These are phyloP conservation scores for Gymnoscopelus braueri DNA, from an alignment of 2,797 vertebrate species.

Conservation along the genomic window DNA sequence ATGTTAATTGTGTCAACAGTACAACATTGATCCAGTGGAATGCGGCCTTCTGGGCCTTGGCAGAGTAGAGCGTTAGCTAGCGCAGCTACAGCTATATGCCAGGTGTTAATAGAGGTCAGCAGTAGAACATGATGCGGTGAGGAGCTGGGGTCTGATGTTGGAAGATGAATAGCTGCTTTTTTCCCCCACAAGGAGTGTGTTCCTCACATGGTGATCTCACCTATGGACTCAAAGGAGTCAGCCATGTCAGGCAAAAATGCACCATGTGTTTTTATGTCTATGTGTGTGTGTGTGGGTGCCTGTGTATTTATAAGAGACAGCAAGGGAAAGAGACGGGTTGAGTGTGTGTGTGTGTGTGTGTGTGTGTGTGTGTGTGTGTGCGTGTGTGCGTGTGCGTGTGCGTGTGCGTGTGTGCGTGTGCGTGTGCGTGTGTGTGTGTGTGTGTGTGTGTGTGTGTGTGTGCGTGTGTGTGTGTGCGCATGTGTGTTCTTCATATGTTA, in stretches of 20 bases:
- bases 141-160: conserved; percentile 37
- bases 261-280: conserved; percentile 12
- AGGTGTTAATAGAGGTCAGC: conserved; percentile 42
- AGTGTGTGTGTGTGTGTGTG: conserved; percentile 13
- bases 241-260: conserved; percentile 63
- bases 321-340: neutral
- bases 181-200: conserved; percentile 53
- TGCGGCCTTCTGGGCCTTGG: no score
- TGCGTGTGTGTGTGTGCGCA: conserved; percentile 27
- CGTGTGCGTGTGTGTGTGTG: neutral
- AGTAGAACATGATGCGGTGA: conserved; percentile 22
- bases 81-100: conserved; percentile 58
- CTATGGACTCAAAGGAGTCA: conserved; percentile 58
- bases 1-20: no score
- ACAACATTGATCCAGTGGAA: no score
- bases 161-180: conserved; percentile 54
- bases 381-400: neutral
- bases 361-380: neutral
- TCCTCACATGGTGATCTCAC: conserved; percentile 67
- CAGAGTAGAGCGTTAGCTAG: no score
- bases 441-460: conserved; percentile 12
- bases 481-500: conserved; percentile 60
- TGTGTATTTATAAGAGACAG: no score
- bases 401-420: conserved; percentile 44
- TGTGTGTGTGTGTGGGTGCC: neutral